Evolutionary conservation across 2,797 vertebrate species (phyloP), one percentile per base, ranked within the genome.

Genomic region (Melanotaenia nigrans): DNA sequence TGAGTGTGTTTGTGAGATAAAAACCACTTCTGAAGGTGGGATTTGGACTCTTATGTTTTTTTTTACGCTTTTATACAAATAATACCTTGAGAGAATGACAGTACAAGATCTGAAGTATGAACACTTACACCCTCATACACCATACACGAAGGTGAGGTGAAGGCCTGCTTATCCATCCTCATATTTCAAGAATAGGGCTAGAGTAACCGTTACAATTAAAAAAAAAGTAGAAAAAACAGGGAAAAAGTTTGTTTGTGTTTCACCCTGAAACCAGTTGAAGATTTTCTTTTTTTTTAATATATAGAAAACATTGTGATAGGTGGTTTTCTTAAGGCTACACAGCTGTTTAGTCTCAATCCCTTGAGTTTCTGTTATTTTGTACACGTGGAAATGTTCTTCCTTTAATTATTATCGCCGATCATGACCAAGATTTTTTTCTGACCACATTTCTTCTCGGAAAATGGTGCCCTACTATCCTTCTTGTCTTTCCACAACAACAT

Each of bases 21-120:
- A 82, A 82, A 75, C 58, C 77, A 79, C 82, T 76, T 40, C 25
- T 69, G 36, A 65, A 69, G 7, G 47, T 85, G 78, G 45, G 55
- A 81, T 74, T 71, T 13, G 9, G 32, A 7, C 32, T 82, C 59
- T 75, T 47, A 3, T 8, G 32, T 7, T 18, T 35, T 81, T 69
- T 61, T 64, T 55, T 61, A 68, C 35, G 71, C 62, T 78, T 69
- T 80, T 45, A 18, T 60, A 64, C 61, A 83, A 77, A 78, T 47
- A 66, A 54, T 28, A 62, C 32, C 61, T 60, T 53, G 20, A 24
- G 36, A 80, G 57, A 30, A 22, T 47, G 30, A 24, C 76, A 74
- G 57, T 54, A 69, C n/a, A 65, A 60, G 55, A 68, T 71, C 66
- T 61, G 60, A 47, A 47, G 42, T 45, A 45, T 5, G 6, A 47